Evolutionary conservation across 23 tunicate genomes (phyloP).

Genomic region (Halocynthia aurantium): DNA sequence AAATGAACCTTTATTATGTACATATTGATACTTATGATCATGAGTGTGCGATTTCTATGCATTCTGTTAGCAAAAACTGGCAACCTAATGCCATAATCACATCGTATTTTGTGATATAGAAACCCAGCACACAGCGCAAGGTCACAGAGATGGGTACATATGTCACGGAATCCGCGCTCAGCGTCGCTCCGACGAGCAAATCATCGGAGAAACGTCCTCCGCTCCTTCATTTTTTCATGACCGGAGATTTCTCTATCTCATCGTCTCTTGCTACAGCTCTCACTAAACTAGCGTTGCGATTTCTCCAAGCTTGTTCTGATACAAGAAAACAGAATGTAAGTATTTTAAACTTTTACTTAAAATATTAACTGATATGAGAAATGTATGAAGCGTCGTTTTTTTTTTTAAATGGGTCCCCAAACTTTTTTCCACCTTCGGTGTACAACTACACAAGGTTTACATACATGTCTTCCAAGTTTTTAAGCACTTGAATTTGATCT

Average conservation of each 20-base stretch:
- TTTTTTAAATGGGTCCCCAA: no score
- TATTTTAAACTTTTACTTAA: neutral
- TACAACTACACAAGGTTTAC: no score
- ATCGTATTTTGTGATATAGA: neutral
- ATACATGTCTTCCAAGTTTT: no score
- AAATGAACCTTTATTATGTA: no score
- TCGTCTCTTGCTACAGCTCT: constrained; percentile 85
- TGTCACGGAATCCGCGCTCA: constrained; percentile 95
- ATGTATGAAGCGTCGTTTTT: no score
- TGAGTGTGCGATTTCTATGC: no score
- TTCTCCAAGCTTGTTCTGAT: constrained; percentile 32
- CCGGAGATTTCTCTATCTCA: constrained; percentile 78
- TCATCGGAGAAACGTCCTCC: constrained; percentile 57
- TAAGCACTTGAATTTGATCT: neutral
- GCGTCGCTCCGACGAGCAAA: constrained; percentile 25
- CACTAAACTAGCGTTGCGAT: constrained; percentile 89
- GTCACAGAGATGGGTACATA: constrained; percentile 99
- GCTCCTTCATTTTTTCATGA: constrained; percentile 88
- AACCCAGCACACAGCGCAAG: constrained; percentile 22
- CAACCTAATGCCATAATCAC: no score
- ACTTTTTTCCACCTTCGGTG: no score
- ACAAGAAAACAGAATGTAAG: constrained; percentile 82
- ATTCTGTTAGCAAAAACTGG: no score
- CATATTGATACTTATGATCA: no score
- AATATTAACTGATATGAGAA: no score